phyloP scores from a whole-genome alignment of 2,797 vertebrate genomes.

The Chaenodraco wilsoni region DNA sequence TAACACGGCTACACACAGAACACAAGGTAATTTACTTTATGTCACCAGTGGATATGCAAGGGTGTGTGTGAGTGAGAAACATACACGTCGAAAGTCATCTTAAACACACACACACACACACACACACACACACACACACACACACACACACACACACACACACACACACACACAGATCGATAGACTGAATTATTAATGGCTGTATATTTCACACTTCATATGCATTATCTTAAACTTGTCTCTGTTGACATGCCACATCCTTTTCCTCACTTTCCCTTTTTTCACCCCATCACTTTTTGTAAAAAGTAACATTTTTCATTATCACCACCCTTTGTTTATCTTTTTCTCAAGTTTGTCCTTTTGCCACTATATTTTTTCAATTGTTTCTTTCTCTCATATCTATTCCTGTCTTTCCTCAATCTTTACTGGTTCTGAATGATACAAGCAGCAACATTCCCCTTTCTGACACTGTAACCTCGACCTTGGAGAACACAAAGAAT shows the following conservation, averaged over 20 bases:
- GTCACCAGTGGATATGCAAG: background rate
- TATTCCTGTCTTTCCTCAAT: background rate
- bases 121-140: too few species aligned
- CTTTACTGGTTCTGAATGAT: background rate
- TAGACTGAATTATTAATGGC: too few species aligned
- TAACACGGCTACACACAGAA: constrained; percentile 8
- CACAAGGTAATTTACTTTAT: constrained; percentile 40
- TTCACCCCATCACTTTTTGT: background rate
- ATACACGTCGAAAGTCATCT: constrained; percentile 4
- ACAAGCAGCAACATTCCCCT: constrained; percentile 3
- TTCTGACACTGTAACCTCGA: constrained; percentile 18
- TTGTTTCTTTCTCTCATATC: background rate
- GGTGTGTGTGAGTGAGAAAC: background rate
- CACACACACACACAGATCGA: too few species aligned
- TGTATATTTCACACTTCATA: background rate
- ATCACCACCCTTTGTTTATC: background rate
- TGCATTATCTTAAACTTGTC: too few species aligned
- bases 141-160: background rate
- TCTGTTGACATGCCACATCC: background rate
- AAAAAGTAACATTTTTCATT: background rate
- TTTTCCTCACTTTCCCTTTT: background rate
- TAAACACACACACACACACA: background rate
- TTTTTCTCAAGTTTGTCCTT: background rate
- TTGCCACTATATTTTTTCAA: background rate
- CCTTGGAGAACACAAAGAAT: background rate